Conservation (phyloP, 2,888 invertebrate genomes). For the Nowickia ferox region DNA sequence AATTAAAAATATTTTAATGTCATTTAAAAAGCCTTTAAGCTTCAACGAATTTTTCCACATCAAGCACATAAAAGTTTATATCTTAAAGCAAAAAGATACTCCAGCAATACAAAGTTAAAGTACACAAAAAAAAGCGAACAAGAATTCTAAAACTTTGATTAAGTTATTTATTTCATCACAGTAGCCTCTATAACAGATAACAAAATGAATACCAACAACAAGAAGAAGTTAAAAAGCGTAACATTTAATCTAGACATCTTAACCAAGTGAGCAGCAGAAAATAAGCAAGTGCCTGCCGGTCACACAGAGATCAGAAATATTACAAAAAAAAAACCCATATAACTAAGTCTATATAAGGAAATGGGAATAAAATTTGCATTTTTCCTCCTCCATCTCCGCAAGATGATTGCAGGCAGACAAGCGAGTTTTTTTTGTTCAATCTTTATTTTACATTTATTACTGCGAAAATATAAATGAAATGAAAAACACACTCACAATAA, state of each 20-base stretch:
- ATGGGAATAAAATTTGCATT: conserved; percentile 58
- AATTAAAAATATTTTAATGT: too few relatives aligned
- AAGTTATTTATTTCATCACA: conserved; percentile 56
- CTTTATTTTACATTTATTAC: not conserved
- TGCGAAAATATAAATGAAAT: not conserved
- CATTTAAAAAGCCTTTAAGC: too few relatives aligned
- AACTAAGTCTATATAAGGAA: conserved; percentile 6
- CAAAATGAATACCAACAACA: conserved; percentile 5
- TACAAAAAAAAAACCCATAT: not conserved
- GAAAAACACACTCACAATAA: conserved; percentile 12
- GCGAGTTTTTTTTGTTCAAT: not conserved
- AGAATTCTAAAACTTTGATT: conserved; percentile 26
- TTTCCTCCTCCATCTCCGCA: not conserved
- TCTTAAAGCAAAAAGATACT: not conserved
- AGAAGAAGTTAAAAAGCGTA: conserved; percentile 28
- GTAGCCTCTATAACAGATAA: conserved; percentile 25
- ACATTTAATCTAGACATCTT: conserved; percentile 58
- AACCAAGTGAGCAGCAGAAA: conserved; percentile 31
- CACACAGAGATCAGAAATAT: not conserved
- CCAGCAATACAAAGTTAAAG: not conserved
- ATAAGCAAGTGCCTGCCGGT: conserved; percentile 22
- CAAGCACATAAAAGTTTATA: conserved; percentile 5
- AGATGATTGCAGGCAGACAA: not conserved
- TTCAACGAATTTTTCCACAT: too few relatives aligned
- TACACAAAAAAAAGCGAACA: not conserved